Evolutionary conservation across 2,797 vertebrate genomes (phyloP).

Genomic region (Tokudaia tokunoshimensis): DNA sequence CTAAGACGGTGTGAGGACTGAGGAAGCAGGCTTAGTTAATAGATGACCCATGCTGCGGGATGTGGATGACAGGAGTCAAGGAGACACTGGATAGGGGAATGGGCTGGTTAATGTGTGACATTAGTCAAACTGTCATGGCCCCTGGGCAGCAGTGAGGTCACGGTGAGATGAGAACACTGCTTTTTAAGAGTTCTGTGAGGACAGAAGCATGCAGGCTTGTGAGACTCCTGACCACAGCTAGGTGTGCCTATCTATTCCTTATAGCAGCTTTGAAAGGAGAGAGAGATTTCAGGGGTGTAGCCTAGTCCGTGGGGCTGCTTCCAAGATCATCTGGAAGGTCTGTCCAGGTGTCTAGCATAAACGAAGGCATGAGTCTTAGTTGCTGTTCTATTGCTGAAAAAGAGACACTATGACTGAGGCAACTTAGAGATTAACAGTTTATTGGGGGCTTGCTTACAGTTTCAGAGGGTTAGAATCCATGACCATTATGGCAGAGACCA

Average conservation of each 20-base stretch:
- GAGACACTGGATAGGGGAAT: neutral
- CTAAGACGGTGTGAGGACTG: neutral
- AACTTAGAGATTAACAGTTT: neutral
- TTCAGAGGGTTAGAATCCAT: neutral
- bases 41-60: neutral
- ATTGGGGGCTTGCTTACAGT: neutral
- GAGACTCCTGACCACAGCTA: neutral
- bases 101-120: neutral
- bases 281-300: neutral
- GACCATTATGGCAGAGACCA: neutral
- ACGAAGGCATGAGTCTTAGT: neutral
- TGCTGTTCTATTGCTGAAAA: neutral
- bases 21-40: neutral
- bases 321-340: neutral
- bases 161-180: neutral
- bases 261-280: neutral
- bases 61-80: neutral
- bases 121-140: neutral
- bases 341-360: neutral
- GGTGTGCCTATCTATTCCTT: neutral
- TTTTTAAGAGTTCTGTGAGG: neutral
- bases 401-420: neutral
- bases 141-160: neutral
- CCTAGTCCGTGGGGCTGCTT: neutral
- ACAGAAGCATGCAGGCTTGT: neutral